Percentiles rank a stretch among this genome's conserved stretches.
phyloP scores from a whole-genome alignment of 1,140 invertebrate species.

The Heterodera schachtii region DNA sequence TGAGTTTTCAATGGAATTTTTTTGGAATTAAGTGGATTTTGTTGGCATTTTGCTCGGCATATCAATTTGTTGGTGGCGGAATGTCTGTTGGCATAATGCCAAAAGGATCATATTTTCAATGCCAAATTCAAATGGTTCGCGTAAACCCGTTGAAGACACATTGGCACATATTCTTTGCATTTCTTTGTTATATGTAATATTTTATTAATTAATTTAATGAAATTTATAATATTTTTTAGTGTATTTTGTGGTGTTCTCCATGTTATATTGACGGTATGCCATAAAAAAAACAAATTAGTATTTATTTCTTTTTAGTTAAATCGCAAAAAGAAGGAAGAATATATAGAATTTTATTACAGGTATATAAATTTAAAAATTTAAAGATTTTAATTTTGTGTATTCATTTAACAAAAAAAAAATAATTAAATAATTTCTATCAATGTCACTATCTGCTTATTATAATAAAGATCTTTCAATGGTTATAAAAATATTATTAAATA shows the following conservation, averaged over 20 bases:
- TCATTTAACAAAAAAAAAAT: no score
- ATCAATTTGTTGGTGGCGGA: background rate
- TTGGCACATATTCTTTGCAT: constrained; percentile 9
- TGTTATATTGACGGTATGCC: background rate
- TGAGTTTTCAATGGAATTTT: background rate
- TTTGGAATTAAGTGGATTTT: constrained; percentile 10
- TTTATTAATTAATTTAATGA: background rate
- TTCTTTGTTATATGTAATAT: constrained; percentile 10
- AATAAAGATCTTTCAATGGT: no score
- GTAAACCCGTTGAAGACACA: constrained; percentile 15
- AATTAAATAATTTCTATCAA: no score
- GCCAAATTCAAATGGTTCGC: background rate
- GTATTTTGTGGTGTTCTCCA: background rate
- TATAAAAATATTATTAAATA: no score
- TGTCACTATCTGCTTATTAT: no score
- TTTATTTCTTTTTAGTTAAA: no score
- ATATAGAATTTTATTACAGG: constrained; percentile 24
- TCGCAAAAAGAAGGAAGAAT: constrained; percentile 14
- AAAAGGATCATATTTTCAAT: background rate
- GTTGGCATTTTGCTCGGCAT: background rate
- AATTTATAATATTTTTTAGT: constrained; percentile 6
- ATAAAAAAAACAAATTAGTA: background rate
- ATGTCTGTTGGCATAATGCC: background rate
- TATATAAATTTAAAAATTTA: background rate
- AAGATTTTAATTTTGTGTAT: no score